phyloP scores from a whole-genome alignment of 2,888 invertebrate species.

The Thymelicus acteon region DNA sequence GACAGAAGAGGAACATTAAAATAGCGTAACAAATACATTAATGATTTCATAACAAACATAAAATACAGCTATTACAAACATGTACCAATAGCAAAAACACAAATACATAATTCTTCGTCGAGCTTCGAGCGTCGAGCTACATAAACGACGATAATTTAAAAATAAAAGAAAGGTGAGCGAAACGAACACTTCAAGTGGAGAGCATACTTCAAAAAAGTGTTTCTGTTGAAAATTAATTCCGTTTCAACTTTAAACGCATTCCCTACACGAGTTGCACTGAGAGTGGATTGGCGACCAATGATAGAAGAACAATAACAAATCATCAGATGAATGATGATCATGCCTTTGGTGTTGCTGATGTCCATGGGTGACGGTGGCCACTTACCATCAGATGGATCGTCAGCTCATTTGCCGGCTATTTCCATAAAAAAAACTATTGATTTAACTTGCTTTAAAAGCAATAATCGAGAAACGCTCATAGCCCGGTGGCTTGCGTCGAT shows the following conservation, averaged over 20 bases:
- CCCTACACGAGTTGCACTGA: neutral
- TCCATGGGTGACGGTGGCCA: too few relatives aligned
- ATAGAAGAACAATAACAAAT: too few relatives aligned
- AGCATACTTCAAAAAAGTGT: slow-evolving; percentile 25
- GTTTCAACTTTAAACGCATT: slow-evolving; percentile 25
- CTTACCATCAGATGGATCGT: too few relatives aligned
- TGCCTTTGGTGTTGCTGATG: too few relatives aligned
- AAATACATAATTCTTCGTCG: neutral
- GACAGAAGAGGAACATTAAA: neutral
- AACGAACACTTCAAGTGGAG: neutral
- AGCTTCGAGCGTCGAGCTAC: neutral
- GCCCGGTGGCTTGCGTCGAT: too few relatives aligned
- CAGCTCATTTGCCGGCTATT: too few relatives aligned
- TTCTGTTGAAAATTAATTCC: slow-evolving; percentile 27
- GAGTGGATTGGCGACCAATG: neutral
- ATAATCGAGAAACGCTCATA: too few relatives aligned
- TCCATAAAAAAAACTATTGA: too few relatives aligned
- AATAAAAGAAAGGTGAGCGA: slow-evolving; percentile 25
- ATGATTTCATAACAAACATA: too few relatives aligned
- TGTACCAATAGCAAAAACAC: neutral
- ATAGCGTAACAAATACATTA: too few relatives aligned
- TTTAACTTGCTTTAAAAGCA: too few relatives aligned
- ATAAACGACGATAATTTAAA: slow-evolving; percentile 10
- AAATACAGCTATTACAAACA: neutral
- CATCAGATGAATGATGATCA: too few relatives aligned